Evolutionary conservation across 2,113 vertebrate genomes (phyloP).

Genomic region (Triplophysa tibetana): DNA sequence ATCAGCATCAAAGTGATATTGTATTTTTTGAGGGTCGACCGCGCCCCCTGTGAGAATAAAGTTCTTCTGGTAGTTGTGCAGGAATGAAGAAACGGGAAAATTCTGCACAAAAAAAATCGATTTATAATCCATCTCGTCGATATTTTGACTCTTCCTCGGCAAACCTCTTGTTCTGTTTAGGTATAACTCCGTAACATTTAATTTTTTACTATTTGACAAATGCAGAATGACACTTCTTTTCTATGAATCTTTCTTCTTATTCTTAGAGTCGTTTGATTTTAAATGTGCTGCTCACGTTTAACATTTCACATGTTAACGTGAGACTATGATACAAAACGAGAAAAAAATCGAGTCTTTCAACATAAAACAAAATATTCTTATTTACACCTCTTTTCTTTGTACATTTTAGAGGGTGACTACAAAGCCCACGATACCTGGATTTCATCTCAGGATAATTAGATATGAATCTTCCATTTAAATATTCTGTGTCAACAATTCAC

Average conservation of each 20-base stretch:
- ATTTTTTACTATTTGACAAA: constrained; percentile 3
- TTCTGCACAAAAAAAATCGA: constrained; percentile 26
- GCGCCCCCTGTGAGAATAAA: background rate
- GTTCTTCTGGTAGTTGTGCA: constrained; percentile 21
- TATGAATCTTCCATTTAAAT: constrained; percentile 24
- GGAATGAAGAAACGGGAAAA: constrained; percentile 22
- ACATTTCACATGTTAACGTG: constrained; percentile 34
- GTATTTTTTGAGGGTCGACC: background rate
- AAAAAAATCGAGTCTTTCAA: constrained; percentile 60
- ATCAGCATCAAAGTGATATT: constrained; percentile 29
- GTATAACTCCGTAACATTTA: background rate
- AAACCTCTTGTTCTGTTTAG: background rate
- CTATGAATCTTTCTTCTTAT: background rate
- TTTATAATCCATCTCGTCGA: constrained; percentile 21
- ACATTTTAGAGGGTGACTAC: constrained; percentile 49
- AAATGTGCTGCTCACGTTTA: constrained; percentile 6
- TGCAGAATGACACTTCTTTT: constrained; percentile 2
- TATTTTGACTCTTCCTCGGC: background rate
- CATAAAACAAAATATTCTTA: constrained; percentile 78
- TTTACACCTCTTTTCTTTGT: constrained; percentile 68
- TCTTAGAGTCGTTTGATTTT: constrained; percentile 20
- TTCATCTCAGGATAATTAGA: constrained; percentile 30
- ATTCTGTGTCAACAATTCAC: constrained; percentile 32
- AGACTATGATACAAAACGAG: constrained; percentile 52
- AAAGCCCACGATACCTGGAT: constrained; percentile 28